Percentiles rank a stretch among this genome's conserved stretches.
phyloP scores from a whole-genome alignment of 2,797 vertebrate species.

The Lepidocolaptes lacrymiger region DNA sequence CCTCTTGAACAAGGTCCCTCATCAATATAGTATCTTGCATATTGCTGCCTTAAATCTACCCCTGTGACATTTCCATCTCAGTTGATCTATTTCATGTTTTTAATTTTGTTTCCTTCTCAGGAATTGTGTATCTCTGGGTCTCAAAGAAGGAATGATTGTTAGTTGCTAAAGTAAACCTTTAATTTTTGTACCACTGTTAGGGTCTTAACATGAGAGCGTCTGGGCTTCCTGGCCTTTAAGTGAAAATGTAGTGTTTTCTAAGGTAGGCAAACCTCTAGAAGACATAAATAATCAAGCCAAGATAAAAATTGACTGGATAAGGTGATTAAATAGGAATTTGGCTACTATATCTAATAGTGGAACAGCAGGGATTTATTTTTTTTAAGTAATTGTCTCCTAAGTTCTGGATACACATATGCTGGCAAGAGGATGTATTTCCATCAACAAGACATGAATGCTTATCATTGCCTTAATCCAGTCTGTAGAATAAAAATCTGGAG shows the following conservation, averaged over 20 bases:
- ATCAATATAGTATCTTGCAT: neutral
- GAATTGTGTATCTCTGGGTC: neutral
- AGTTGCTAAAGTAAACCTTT: neutral
- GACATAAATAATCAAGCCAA: neutral
- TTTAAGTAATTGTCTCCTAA: neutral
- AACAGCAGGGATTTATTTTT: neutral
- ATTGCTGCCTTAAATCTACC: neutral
- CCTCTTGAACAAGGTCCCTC: constrained; percentile 15
- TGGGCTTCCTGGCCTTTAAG: neutral
- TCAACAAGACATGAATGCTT: neutral
- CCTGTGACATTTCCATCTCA: neutral
- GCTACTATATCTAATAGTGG: neutral
- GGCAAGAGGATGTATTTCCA: neutral
- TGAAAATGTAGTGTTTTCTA: neutral
- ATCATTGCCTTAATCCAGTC: neutral
- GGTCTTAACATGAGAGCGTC: neutral
- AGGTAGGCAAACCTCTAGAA: neutral
- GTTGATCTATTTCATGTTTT: neutral
- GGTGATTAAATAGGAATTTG: neutral
- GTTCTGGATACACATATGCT: neutral
- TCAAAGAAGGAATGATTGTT: neutral
- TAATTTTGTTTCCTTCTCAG: constrained; percentile 14
- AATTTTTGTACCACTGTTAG: neutral
- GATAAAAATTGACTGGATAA: neutral
- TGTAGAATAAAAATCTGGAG: neutral